A percentile compares a stretch with the other conserved stretches of the same genome.
Evolutionary conservation across 2,113 vertebrate genomes (phyloP).

Genomic region (Eudyptes chrysolophus): DNA sequence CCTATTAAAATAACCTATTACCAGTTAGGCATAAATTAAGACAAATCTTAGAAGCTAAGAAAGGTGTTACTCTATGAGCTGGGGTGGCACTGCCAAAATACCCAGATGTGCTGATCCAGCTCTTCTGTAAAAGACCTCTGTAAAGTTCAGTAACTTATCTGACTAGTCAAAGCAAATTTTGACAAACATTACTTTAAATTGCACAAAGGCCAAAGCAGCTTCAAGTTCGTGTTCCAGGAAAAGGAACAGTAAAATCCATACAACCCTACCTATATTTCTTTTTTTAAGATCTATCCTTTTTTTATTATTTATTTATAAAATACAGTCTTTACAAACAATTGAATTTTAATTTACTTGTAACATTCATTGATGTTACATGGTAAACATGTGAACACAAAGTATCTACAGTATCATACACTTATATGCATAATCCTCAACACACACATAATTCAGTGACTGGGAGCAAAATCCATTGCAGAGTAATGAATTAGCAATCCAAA

Average conservation of each 20-base stretch:
- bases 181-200: background rate
- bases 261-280: background rate
- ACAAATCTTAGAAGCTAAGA: background rate
- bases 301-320: background rate
- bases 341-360: background rate
- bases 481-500: background rate
- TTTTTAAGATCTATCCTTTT: background rate
- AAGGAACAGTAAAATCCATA: background rate
- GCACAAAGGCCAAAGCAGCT: background rate
- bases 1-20: background rate
- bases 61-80: background rate
- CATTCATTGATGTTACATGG: background rate
- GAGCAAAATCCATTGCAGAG: background rate
- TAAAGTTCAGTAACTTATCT: background rate
- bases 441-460: background rate
- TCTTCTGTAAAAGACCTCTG: background rate
- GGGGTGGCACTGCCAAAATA: background rate
- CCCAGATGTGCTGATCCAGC: background rate
- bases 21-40: background rate
- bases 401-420: background rate
- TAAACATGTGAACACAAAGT: background rate
- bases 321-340: background rate
- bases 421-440: background rate
- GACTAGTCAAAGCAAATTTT: background rate
- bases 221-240: background rate